Evolutionary conservation across 2,113 vertebrate species (phyloP).

Genomic region (Genyomyrus donnyi): DNA sequence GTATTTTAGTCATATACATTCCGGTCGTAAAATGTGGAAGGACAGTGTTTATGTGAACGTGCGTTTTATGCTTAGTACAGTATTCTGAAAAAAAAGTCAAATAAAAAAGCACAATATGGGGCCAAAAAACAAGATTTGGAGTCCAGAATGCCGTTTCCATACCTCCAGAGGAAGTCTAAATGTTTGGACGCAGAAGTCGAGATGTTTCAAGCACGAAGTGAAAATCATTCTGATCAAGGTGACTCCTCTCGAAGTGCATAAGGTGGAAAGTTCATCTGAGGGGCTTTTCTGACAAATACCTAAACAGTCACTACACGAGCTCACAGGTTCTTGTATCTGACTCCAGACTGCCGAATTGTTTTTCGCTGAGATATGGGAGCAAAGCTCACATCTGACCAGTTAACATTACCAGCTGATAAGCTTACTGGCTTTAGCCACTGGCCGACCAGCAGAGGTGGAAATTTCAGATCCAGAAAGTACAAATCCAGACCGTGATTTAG

Average conservation of each 20-base stretch:
- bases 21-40: background rate
- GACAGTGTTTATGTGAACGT: background rate
- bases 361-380: background rate
- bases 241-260: background rate
- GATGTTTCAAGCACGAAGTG: background rate
- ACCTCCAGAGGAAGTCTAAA: background rate
- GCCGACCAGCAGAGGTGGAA: background rate
- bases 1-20: background rate
- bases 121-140: background rate
- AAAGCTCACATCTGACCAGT: background rate
- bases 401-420: background rate
- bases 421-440: background rate
- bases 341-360: background rate
- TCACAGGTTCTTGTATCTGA: background rate
- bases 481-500: too few relatives aligned
- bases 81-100: background rate
- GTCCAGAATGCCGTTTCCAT: background rate
- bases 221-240: background rate
- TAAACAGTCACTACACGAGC: background rate
- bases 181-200: background rate
- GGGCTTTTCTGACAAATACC: background rate
- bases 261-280: background rate
- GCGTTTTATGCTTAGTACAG: background rate
- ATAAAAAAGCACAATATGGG: background rate
- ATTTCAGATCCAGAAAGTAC: too few relatives aligned